Percentiles rank a stretch among this genome's conserved stretches.
These are phyloP conservation scores for Drosophila pruinosa DNA, from an alignment of 1,140 invertebrate species.

Conservation along the genomic window DNA sequence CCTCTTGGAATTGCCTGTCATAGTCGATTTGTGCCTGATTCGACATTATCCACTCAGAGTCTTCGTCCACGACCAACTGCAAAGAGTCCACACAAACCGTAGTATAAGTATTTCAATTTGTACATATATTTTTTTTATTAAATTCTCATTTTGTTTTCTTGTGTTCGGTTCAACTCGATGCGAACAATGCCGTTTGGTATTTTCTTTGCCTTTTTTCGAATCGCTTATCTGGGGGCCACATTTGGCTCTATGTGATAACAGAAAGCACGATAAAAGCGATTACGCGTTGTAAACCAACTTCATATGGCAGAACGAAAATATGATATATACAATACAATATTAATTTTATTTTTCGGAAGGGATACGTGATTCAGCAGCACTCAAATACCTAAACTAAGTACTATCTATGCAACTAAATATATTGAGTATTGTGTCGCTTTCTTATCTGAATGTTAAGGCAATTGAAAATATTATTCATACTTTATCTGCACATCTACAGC, in stretches of 20 bases:
- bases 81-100: constrained; percentile 22
- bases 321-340: neutral
- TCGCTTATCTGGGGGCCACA: constrained; percentile 42
- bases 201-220: constrained; percentile 18
- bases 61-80: constrained; percentile 39
- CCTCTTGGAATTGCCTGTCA: constrained; percentile 92
- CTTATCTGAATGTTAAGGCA: neutral
- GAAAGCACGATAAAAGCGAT: constrained; percentile 63
- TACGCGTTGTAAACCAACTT: constrained; percentile 45
- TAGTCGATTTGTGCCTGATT: constrained; percentile 85
- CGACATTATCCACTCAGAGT: constrained; percentile 56
- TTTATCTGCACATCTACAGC: neutral
- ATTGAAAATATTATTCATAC: neutral
- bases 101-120: neutral
- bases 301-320: neutral
- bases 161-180: neutral
- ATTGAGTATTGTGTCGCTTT: neutral
- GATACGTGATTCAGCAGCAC: neutral
- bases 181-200: constrained; percentile 43
- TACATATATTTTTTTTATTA: constrained; percentile 3
- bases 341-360: neutral
- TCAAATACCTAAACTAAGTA: neutral
- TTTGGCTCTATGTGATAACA: constrained; percentile 53
- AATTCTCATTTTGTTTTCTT: constrained; percentile 37
- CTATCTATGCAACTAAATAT: neutral